Evolutionary conservation across 1,140 invertebrate species (phyloP).

Genomic region (Triops longicaudatus): DNA sequence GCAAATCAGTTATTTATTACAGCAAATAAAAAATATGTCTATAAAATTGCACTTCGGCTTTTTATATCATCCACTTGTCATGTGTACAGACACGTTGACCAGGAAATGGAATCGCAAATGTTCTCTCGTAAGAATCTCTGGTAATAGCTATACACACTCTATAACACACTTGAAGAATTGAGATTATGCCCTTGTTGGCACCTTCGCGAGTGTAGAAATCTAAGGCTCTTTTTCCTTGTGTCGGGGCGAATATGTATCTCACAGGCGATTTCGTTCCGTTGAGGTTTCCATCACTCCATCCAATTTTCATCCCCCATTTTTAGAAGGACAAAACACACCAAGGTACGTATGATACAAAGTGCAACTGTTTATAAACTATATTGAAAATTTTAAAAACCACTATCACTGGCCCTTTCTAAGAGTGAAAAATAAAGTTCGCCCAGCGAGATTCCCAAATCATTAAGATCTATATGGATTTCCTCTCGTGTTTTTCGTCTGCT

Average conservation of each 20-base stretch:
- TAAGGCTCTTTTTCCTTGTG: background rate
- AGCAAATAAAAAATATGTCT: conserved; percentile 6
- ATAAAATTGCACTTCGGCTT: conserved; percentile 1
- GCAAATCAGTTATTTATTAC: background rate
- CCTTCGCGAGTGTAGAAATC: background rate
- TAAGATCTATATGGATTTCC: background rate
- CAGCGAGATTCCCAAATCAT: background rate
- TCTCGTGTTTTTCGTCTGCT: background rate
- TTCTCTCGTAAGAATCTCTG: background rate
- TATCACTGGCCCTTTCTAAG: background rate
- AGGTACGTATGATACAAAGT: background rate
- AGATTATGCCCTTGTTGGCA: background rate
- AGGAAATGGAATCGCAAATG: background rate
- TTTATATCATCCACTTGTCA: background rate
- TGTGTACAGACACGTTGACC: background rate
- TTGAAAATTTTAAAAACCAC: background rate
- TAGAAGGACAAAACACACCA: background rate
- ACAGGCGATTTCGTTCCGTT: background rate
- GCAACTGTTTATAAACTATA: conserved; percentile 12
- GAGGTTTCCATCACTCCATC: background rate
- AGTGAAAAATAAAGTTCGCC: background rate
- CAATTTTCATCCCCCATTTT: background rate
- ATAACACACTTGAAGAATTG: background rate
- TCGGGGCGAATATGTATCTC: background rate
- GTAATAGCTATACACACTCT: background rate